These are phyloP conservation scores for Lynx canadensis DNA, from an alignment of 2,113 vertebrate genomes.

Conservation along the genomic window DNA sequence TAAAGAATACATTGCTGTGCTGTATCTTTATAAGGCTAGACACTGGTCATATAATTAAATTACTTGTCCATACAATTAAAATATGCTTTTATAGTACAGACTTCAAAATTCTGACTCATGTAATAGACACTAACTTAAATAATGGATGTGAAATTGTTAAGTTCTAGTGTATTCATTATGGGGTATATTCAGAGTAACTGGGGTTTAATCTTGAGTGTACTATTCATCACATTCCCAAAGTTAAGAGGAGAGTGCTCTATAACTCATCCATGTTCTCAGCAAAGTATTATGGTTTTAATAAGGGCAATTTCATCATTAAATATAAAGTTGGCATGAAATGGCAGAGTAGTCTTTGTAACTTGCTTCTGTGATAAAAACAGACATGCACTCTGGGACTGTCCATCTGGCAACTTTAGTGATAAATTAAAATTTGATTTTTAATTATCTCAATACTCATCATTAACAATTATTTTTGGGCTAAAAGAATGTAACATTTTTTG, in stretches of 20 bases:
- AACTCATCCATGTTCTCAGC: neutral
- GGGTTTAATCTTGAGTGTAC: neutral
- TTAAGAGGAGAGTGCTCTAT: neutral
- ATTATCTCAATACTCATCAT: neutral
- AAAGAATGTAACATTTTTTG: neutral
- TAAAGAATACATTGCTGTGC: neutral
- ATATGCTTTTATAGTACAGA: neutral
- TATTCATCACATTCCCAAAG: neutral
- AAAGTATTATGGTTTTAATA: slow-evolving; percentile 55
- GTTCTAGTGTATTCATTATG: neutral
- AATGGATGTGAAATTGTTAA: neutral
- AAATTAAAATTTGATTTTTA: slow-evolving; percentile 54
- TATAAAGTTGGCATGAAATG: slow-evolving; percentile 44
- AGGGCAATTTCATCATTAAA: slow-evolving; percentile 55
- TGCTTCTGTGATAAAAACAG: slow-evolving; percentile 62
- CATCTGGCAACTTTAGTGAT: slow-evolving; percentile 41
- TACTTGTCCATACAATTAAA: neutral
- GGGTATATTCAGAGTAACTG: neutral
- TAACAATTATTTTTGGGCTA: neutral
- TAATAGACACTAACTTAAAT: neutral
- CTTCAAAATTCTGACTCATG: neutral
- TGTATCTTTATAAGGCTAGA: neutral
- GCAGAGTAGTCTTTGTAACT: slow-evolving; percentile 16
- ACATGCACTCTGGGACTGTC: slow-evolving; percentile 51
- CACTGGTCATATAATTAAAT: neutral